Conservation (phyloP, 2,113 vertebrate species). For the Sakesphorus luctuosus region DNA sequence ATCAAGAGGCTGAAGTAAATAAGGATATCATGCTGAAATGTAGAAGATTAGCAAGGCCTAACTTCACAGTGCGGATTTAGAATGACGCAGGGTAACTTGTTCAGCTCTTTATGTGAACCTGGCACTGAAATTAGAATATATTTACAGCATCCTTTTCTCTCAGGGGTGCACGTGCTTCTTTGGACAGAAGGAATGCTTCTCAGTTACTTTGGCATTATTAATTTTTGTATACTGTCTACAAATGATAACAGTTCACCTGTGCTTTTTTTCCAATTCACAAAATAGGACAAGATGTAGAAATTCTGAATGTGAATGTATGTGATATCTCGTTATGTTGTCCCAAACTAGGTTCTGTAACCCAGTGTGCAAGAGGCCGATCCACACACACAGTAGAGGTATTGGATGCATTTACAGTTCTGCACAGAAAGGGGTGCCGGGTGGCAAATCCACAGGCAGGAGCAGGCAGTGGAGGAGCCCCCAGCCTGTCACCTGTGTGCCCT, state of each 20-base stretch:
- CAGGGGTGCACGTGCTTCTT: not conserved
- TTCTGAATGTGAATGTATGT: not conserved
- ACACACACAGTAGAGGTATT: not conserved
- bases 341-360: not conserved
- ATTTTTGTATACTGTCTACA: not conserved
- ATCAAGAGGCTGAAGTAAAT: not conserved
- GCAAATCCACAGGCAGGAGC: not conserved
- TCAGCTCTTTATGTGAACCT: not conserved
- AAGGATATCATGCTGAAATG: not conserved
- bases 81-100: not conserved
- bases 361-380: not conserved
- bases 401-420: not conserved
- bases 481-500: not conserved
- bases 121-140: not conserved
- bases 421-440: not conserved
- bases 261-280: not conserved
- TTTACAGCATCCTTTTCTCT: not conserved
- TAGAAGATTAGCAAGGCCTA: not conserved
- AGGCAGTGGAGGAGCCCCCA: accelerated
- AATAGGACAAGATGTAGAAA: not conserved
- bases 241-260: not conserved
- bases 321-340: not conserved
- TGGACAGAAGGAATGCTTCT: not conserved
- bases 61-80: not conserved
- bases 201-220: not conserved